Evolutionary conservation across 1,140 invertebrate genomes (phyloP), one percentile per base, ranked within the genome.

Genomic region (Bombus balteatus): DNA sequence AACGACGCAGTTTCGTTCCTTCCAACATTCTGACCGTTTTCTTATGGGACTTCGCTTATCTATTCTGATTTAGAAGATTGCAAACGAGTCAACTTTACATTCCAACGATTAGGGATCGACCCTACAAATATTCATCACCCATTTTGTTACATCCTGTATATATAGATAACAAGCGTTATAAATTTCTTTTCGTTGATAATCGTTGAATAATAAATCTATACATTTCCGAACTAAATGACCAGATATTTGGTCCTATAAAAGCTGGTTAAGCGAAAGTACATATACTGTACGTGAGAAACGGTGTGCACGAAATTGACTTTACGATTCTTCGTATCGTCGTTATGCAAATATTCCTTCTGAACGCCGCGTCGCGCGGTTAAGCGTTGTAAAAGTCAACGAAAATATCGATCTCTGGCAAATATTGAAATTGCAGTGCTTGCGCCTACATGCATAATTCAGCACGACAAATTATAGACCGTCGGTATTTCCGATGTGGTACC

Each of bases 381-480:
- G 34, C 66, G 65, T 78, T 65, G 74, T 70, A 68, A 83, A 77
- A 83, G n/a, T 78, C 65, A 68, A 32, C 65, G 74, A 41, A 47
- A 77, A 70, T 59, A 79, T 71, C 76, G 75, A 84, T 79, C 66
- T 59, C 59, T 13, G 47, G 66, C 75, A 84, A 79, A 84, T 79
- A 84, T 84, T 62, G 75, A 79, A 65, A 59, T 79, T 79, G 66
- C 75, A 34, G 37, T 28, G 22, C 47, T 34, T 12, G 66, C 75
- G 76, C 39, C 77, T 70, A 71, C 82, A 84, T 84, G 82, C 76
- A 84, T 84, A 79, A 84, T 84, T 79, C 82, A 84, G n/a, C 66
- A 34, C 28, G 76, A 79, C 65, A 84, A 84, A 84, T 84, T 79
- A 84, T 66, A 59, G 37, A 37, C 65, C 39, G 74, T 59, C 32